Evolutionary conservation across 2,113 vertebrate species (phyloP).

Genomic region (Merops nubicus): DNA sequence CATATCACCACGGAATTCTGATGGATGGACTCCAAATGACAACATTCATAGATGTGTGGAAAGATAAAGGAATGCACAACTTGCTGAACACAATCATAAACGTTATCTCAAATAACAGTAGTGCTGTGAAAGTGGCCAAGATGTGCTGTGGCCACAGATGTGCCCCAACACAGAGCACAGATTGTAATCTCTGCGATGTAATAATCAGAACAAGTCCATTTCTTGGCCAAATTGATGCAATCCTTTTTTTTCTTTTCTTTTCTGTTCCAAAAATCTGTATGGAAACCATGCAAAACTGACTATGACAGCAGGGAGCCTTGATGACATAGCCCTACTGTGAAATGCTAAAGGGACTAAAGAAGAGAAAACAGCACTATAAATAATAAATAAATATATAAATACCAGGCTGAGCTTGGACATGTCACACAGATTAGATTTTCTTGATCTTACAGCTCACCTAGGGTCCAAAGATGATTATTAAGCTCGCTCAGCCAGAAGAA

Average conservation of each 20-base stretch:
- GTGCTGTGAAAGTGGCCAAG: background rate
- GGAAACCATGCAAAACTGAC: background rate
- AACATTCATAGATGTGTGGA: background rate
- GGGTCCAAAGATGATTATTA: background rate
- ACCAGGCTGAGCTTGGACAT: background rate
- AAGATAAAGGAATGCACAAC: conserved; percentile 29
- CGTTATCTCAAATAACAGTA: conserved; percentile 15
- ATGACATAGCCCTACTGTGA: background rate
- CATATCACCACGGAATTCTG: background rate
- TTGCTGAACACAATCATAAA: background rate
- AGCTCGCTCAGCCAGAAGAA: background rate
- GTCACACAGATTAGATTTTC: background rate
- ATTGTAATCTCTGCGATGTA: background rate
- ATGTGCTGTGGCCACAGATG: background rate
- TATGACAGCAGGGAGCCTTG: background rate
- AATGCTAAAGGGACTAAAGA: background rate
- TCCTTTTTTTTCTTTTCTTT: background rate
- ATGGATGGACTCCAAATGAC: background rate
- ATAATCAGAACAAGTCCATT: background rate
- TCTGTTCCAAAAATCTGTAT: background rate
- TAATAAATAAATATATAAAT: too few species aligned
- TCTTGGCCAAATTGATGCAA: background rate
- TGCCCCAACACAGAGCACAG: background rate
- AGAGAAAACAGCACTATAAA: background rate
- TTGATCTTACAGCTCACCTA: background rate